Base-by-base conservation (phyloP, 1,140 invertebrate genomes). In the Cotesia typhae region DNA sequence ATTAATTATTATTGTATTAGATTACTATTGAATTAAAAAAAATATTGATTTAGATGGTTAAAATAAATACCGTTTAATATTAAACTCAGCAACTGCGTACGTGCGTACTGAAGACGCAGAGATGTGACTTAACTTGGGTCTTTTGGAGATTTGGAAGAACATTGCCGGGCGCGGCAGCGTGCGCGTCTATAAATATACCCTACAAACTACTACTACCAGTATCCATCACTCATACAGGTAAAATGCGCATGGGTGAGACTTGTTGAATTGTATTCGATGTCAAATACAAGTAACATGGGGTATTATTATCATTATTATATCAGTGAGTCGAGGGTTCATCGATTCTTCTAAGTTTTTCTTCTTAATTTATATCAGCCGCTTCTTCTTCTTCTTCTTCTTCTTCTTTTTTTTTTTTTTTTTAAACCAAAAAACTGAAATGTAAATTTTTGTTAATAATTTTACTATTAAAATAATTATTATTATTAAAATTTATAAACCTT, bases 151-250 rank as follows among this genome's bases (percentile, higher is more conserved):
- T 65, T 55, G 47, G 47, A 59, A 35, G 36, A 66, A 51, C 41
- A 67, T 61, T 72, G 65, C 65, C 17, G 17, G 52, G 55, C 38
- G 36, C 55, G 55, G 51, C 52, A 12, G 64, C 55, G 64, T 67
- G 71, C 67, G 72, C 66, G 66, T 14, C 67, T 69, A 73, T 69
- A 73, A 69, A 69, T 73, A 53, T 52, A 59, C 67, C 12, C 12
- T 9, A 14, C 41, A 47, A 47, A 47, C 41, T 47, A 47, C 41
- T 7, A 47, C n/a, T 20, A 17, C 37, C 12, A 14, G 12, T 51
- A 36, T 59, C 10, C 66, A 55, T 14, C 10, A 47, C 41, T 7
- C 41, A 38, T 47, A n/a, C 6, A 37, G 17, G 38, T 41, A 17
- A 17, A 37, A 12, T 36, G 52, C 20, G 9, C 37, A 68, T 64